Percentiles rank a stretch among this genome's conserved stretches.
Evolutionary conservation across 1,140 invertebrate genomes (phyloP).

Genomic region (Popillia japonica): DNA sequence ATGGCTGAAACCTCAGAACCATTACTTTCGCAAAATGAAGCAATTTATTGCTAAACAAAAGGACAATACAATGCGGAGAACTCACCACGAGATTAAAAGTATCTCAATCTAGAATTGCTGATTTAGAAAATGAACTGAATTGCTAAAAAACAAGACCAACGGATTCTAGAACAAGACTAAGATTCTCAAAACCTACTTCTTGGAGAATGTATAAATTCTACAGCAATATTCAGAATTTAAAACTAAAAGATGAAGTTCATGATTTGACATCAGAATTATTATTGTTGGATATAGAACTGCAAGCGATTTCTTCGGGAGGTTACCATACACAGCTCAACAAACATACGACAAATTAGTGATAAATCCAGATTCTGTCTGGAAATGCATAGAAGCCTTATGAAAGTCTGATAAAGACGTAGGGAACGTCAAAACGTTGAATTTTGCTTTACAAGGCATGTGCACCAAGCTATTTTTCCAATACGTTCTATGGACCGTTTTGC

Average conservation of each 20-base stretch:
- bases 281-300: conserved; percentile 72
- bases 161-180: conserved; percentile 34
- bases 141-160: conserved; percentile 50
- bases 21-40: conserved; percentile 69
- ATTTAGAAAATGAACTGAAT: conserved; percentile 70
- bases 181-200: conserved; percentile 44
- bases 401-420: too few species aligned
- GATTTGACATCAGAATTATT: conserved; percentile 70
- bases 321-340: conserved; percentile 45
- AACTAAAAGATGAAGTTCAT: conserved; percentile 65
- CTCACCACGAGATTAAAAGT: conserved; percentile 70
- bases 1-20: conserved; percentile 83
- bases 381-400: too few species aligned
- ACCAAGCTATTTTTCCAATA: too few species aligned
- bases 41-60: conserved; percentile 69
- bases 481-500: too few species aligned
- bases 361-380: too few species aligned
- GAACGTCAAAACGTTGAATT: too few species aligned
- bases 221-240: conserved; percentile 64
- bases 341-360: conserved; percentile 54
- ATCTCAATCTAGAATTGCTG: conserved; percentile 67
- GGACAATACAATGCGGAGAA: conserved; percentile 72
- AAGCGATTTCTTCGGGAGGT: conserved; percentile 65
- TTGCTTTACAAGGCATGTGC: too few species aligned
- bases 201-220: conserved; percentile 46